phyloP scores from a whole-genome alignment of 64 coral and sea anemone genomes.

The Montipora sp. region DNA sequence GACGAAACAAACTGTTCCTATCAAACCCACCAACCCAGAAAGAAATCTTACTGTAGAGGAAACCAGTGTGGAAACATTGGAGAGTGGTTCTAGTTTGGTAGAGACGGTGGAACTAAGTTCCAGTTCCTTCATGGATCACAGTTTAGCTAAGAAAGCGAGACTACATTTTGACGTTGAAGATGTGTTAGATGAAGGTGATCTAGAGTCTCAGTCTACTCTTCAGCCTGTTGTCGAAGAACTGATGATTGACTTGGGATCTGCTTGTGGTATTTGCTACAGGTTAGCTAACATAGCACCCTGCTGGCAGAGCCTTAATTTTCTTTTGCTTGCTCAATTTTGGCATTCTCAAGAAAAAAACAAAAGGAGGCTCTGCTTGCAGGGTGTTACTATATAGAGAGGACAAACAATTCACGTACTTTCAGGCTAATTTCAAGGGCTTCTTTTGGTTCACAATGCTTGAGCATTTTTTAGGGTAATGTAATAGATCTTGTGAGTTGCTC shows the following conservation, averaged over 20 bases:
- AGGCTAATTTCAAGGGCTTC: too few species aligned
- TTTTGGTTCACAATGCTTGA: too few species aligned
- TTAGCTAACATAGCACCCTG: neutral
- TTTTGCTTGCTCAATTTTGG: too few species aligned
- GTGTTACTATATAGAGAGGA: too few species aligned
- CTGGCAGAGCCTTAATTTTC: too few species aligned
- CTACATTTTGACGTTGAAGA: conserved; percentile 77
- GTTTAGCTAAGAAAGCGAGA: conserved; percentile 74
- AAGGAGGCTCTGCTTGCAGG: too few species aligned
- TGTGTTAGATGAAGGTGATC: conserved; percentile 76
- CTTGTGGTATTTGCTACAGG: conserved; percentile 90
- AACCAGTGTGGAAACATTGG: conserved; percentile 65
- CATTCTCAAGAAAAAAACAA: too few species aligned
- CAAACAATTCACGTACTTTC: too few species aligned
- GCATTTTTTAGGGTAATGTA: too few species aligned
- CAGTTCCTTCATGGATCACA: conserved; percentile 78
- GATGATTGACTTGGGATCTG: conserved; percentile 81
- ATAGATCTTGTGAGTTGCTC: too few species aligned
- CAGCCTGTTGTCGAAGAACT: conserved; percentile 80
- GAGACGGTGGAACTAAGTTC: conserved; percentile 67
- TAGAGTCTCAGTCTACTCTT: conserved; percentile 61
- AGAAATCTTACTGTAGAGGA: conserved; percentile 39
- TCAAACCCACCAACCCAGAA: conserved; percentile 7
- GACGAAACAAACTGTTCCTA: neutral
- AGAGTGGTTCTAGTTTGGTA: conserved; percentile 59